These are phyloP conservation scores for Encarsia formosa DNA, from an alignment of 2,888 invertebrate genomes.

Conservation along the genomic window DNA sequence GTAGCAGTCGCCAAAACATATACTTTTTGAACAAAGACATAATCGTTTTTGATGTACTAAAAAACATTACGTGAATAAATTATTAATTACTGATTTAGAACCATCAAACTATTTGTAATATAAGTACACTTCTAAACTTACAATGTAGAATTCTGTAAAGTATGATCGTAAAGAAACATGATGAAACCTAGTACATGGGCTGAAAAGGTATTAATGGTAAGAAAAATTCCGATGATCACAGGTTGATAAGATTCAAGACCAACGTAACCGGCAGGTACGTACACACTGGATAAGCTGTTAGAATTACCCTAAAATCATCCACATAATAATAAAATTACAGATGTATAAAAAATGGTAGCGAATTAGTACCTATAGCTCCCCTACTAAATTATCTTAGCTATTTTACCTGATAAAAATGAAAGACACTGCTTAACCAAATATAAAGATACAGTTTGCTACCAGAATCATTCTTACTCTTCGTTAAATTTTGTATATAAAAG, in stretches of 20 bases:
- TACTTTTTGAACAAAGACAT: slow-evolving; percentile 32
- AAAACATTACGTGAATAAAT: slow-evolving; percentile 16
- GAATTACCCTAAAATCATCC: slow-evolving; percentile 77
- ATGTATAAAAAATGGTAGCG: slow-evolving; percentile 5
- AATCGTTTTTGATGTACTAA: slow-evolving; percentile 30
- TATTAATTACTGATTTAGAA: no score
- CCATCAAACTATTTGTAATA: not conserved
- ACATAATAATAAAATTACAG: slow-evolving; percentile 25
- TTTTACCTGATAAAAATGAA: slow-evolving; percentile 79
- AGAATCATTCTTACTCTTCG: slow-evolving; percentile 18
- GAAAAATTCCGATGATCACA: slow-evolving; percentile 64
- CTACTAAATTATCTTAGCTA: no score
- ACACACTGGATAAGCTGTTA: slow-evolving; percentile 86
- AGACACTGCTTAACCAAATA: slow-evolving; percentile 71
- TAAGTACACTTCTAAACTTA: not conserved
- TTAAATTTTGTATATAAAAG: slow-evolving; percentile 49
- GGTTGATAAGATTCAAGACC: slow-evolving; percentile 76
- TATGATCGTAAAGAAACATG: slow-evolving; percentile 49
- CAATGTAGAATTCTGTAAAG: slow-evolving; percentile 1
- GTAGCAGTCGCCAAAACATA: slow-evolving; percentile 56
- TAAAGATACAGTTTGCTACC: slow-evolving; percentile 31
- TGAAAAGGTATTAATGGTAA: slow-evolving; percentile 75
- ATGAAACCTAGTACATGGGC: slow-evolving; percentile 68
- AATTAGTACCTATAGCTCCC: no score
- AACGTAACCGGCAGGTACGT: slow-evolving; percentile 84